phyloP scores from a whole-genome alignment of 2,113 vertebrate species.

The Spilogale gracilis region DNA sequence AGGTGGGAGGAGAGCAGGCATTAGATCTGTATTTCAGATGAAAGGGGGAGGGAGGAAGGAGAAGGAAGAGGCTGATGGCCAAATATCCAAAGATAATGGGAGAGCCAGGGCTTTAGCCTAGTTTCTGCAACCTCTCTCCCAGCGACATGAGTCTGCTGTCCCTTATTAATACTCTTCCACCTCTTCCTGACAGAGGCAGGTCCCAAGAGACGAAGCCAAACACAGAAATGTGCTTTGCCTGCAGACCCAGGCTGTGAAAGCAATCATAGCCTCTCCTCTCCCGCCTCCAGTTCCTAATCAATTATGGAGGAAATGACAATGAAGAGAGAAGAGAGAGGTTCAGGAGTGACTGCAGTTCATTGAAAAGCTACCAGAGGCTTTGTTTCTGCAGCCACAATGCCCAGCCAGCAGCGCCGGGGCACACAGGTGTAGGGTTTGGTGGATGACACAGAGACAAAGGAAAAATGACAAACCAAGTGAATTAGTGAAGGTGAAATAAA shows the following conservation, averaged over 20 bases:
- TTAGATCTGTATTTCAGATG: not conserved
- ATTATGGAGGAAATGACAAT: slow-evolving; percentile 68
- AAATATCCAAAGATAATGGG: not conserved
- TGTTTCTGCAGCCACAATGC: not conserved
- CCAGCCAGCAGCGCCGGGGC: not conserved
- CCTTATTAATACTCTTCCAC: slow-evolving; percentile 57
- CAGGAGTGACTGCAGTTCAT: not conserved
- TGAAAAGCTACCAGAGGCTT: not conserved
- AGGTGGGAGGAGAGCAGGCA: not conserved
- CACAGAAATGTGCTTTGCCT: slow-evolving; percentile 45
- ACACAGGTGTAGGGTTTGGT: not conserved
- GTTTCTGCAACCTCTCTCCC: not conserved
- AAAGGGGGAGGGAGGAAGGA: not conserved
- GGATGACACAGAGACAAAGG: slow-evolving; percentile 52
- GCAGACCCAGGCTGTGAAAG: slow-evolving; percentile 53
- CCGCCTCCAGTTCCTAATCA: slow-evolving; percentile 60
- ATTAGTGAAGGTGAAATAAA: slow-evolving; percentile 67
- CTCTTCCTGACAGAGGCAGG: slow-evolving; percentile 56
- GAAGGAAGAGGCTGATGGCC: not conserved
- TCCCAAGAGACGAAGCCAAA: slow-evolving; percentile 43
- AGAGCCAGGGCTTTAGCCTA: not conserved
- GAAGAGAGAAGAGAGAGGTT: not conserved
- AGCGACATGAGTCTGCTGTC: not conserved
- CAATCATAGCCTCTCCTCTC: slow-evolving; percentile 54
- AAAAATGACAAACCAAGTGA: slow-evolving; percentile 65